A percentile compares a stretch with the other conserved stretches of the same genome.
These are phyloP conservation scores for Discoglossus pictus DNA, from an alignment of 2,797 vertebrate species.

Conservation along the genomic window DNA sequence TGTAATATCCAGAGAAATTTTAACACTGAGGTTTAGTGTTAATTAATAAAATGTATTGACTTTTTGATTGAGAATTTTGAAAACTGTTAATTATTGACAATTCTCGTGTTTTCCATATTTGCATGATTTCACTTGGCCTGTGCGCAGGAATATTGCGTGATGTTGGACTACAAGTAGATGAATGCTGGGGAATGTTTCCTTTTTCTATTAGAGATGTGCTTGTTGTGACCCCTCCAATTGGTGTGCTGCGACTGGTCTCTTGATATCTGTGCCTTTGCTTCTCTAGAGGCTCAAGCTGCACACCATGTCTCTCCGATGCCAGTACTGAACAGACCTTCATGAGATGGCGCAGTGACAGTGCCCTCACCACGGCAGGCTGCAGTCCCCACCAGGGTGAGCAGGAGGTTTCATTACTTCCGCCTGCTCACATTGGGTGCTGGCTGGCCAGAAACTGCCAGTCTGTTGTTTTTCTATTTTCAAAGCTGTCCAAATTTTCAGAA, in stretches of 20 bases:
- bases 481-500: constrained; percentile 29
- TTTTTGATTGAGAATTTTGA: too few relatives aligned
- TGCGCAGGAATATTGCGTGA: too few relatives aligned
- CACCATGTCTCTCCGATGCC: constrained; percentile 41
- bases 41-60: too few relatives aligned
- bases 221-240: constrained; percentile 20
- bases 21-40: too few relatives aligned
- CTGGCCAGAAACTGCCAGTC: constrained; percentile 46
- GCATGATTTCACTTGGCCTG: too few relatives aligned
- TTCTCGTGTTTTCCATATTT: too few relatives aligned
- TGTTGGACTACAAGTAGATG: too few relatives aligned
- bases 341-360: constrained; percentile 44
- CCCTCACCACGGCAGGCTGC: constrained; percentile 33
- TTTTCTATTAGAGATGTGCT: neutral
- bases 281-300: constrained; percentile 42
- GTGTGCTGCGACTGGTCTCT: constrained; percentile 32
- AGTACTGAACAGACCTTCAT: constrained; percentile 44
- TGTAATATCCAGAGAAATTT: too few relatives aligned
- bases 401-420: constrained; percentile 49
- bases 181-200: neutral
- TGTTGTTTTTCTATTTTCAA: constrained; percentile 31
- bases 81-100: too few relatives aligned
- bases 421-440: constrained; percentile 28
- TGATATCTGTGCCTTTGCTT: constrained; percentile 29
- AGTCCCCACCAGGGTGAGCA: constrained; percentile 49